Evolutionary conservation across 2,797 vertebrate genomes (phyloP).

Genomic region (Lateolabrax maculatus): DNA sequence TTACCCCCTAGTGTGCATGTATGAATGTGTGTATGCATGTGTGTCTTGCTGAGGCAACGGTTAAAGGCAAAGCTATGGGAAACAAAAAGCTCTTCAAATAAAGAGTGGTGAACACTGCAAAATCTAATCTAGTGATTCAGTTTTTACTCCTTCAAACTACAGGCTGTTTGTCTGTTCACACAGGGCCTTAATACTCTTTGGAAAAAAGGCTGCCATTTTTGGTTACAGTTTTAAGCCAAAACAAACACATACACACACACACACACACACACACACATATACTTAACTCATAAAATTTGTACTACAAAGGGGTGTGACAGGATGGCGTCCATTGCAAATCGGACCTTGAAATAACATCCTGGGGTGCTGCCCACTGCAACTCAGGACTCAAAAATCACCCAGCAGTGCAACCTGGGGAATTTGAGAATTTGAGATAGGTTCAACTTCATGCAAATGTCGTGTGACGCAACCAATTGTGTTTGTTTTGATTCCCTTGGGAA

Average conservation of each 20-base stretch:
- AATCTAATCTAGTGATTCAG: background rate
- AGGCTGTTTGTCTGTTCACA: slow-evolving; percentile 2
- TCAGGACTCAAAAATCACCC: background rate
- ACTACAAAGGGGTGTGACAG: too few species aligned
- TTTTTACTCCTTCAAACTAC: background rate
- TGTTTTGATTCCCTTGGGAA: too few species aligned
- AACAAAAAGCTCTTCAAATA: slow-evolving; percentile 20
- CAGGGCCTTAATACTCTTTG: too few species aligned
- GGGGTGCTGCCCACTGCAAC: too few species aligned
- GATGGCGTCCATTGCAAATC: too few species aligned
- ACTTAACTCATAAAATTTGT: too few species aligned
- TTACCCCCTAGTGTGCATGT: slow-evolving; percentile 39
- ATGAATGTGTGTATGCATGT: slow-evolving; percentile 48
- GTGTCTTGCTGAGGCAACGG: slow-evolving; percentile 36
- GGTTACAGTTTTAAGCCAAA: background rate
- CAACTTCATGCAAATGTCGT: background rate
- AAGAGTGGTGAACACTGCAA: background rate
- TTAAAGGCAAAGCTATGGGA: slow-evolving; percentile 28
- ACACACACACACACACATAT: too few species aligned
- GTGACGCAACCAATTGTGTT: background rate
- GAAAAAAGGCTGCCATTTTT: background rate
- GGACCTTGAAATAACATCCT: too few species aligned
- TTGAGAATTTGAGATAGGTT: slow-evolving; percentile 3
- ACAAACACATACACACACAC: too few species aligned
- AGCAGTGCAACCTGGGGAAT: background rate